These are phyloP conservation scores for Fabriciana adippe DNA, from an alignment of 2,888 invertebrate genomes.

Conservation along the genomic window DNA sequence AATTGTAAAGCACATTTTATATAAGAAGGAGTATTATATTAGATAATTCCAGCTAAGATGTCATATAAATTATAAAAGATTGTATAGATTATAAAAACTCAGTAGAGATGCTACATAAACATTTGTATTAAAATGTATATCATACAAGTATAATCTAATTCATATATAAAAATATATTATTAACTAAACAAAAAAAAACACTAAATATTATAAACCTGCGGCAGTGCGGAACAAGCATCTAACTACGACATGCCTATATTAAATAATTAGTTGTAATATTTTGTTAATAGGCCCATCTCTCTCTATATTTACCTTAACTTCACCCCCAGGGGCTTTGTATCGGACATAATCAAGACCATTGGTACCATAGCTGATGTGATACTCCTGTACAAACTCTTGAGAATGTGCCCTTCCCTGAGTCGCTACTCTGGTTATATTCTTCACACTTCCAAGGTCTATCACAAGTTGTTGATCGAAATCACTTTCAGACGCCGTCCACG, in stretches of 20 bases:
- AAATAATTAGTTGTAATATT: slow-evolving; percentile 21
- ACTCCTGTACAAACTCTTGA: slow-evolving; percentile 96
- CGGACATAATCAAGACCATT: slow-evolving; percentile 94
- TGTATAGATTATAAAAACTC: not conserved
- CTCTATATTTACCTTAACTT: slow-evolving; percentile 88
- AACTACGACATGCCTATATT: slow-evolving; percentile 34
- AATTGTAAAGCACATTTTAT: no score
- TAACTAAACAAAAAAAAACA: slow-evolving; percentile 4
- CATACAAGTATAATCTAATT: not conserved
- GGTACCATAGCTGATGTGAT: slow-evolving; percentile 95
- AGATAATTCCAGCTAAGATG: slow-evolving; percentile 8
- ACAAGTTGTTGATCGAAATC: slow-evolving; percentile 96
- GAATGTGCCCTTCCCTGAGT: slow-evolving; percentile 95
- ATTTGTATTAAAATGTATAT: no score
- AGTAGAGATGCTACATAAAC: no score
- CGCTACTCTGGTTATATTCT: slow-evolving; percentile 93
- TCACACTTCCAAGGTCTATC: slow-evolving; percentile 93
- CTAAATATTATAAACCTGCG: slow-evolving; percentile 9
- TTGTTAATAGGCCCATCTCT: slow-evolving; percentile 6
- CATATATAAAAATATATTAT: slow-evolving; percentile 1
- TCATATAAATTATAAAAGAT: not conserved
- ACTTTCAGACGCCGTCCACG: slow-evolving; percentile 95
- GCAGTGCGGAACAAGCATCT: slow-evolving; percentile 36
- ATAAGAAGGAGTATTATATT: no score
- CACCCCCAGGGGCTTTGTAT: slow-evolving; percentile 94